Evolutionary conservation across 2,797 vertebrate species (phyloP).

Genomic region (Denticeps clupeoides): DNA sequence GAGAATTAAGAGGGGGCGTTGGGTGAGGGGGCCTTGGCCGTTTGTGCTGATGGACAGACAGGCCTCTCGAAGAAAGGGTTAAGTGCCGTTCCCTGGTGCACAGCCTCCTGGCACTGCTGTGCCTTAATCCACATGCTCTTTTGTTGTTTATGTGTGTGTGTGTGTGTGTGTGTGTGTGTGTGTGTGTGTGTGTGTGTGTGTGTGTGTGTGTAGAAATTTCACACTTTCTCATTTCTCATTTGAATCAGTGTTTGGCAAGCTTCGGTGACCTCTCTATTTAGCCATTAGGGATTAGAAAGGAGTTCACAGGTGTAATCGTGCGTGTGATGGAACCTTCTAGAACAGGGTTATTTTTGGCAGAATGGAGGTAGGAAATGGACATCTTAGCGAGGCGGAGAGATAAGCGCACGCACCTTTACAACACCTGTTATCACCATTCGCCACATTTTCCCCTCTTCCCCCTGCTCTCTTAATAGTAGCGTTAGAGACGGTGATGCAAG

Average conservation of each 20-base stretch:
- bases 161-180: not conserved
- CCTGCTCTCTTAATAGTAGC: constrained; percentile 35
- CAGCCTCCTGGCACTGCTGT: constrained; percentile 8
- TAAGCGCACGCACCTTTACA: constrained; percentile 16
- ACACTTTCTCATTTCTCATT: not conserved
- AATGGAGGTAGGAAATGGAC: constrained; percentile 26
- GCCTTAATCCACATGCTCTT: not conserved
- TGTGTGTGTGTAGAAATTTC: not conserved
- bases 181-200: not conserved
- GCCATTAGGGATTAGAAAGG: too few relatives aligned
- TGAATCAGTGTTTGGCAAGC: too few relatives aligned
- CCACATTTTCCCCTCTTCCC: constrained; percentile 33
- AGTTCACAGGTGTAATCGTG: too few relatives aligned
- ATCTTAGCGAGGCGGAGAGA: constrained; percentile 23
- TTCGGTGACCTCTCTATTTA: too few relatives aligned
- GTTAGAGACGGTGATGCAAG: constrained; percentile 38
- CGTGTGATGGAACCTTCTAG: too few relatives aligned
- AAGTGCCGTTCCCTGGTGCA: constrained; percentile 14
- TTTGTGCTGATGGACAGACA: constrained; percentile 53
- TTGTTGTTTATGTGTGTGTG: not conserved
- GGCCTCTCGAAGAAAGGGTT: constrained; percentile 30
- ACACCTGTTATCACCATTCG: constrained; percentile 47
- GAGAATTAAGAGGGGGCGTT: constrained; percentile 50
- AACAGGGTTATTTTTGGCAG: too few relatives aligned
- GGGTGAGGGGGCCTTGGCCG: constrained; percentile 14